Evolutionary conservation across 2,797 vertebrate genomes (phyloP).

Genomic region (Hypotaenidia philippensis): DNA sequence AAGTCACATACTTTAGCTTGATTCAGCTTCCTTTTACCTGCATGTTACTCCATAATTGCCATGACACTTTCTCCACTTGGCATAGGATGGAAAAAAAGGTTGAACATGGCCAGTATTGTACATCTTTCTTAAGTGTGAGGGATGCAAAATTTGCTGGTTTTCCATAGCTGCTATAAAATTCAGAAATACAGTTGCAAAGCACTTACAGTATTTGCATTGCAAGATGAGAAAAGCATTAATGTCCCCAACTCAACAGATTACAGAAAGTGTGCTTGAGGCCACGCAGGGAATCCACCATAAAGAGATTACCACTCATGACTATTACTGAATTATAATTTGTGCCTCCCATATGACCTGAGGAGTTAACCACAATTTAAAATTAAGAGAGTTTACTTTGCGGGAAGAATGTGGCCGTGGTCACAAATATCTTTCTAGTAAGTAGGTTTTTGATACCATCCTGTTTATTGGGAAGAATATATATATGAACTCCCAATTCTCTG

Average conservation of each 20-base stretch:
- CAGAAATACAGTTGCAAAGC: not conserved
- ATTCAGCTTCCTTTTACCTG: not conserved
- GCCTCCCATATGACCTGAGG: not conserved
- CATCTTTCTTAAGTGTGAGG: not conserved
- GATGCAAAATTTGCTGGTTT: not conserved
- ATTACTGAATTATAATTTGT: not conserved
- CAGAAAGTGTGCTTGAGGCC: not conserved
- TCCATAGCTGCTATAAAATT: not conserved
- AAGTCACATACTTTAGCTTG: not conserved
- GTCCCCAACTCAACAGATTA: not conserved
- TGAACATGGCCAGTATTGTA: fast-evolving
- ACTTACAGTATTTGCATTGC: not conserved
- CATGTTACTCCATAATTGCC: not conserved
- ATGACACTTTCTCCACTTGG: not conserved
- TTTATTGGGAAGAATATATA: not conserved
- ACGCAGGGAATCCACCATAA: not conserved
- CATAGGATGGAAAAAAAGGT: fast-evolving
- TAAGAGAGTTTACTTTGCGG: not conserved
- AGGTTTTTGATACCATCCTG: not conserved
- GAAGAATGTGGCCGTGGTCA: not conserved
- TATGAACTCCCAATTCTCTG: not conserved
- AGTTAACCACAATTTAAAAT: not conserved
- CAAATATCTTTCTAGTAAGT: not conserved
- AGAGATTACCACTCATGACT: not conserved
- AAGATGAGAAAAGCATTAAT: not conserved